phyloP scores from a whole-genome alignment of 2,888 invertebrate species.

The Ferrisia virgata region DNA sequence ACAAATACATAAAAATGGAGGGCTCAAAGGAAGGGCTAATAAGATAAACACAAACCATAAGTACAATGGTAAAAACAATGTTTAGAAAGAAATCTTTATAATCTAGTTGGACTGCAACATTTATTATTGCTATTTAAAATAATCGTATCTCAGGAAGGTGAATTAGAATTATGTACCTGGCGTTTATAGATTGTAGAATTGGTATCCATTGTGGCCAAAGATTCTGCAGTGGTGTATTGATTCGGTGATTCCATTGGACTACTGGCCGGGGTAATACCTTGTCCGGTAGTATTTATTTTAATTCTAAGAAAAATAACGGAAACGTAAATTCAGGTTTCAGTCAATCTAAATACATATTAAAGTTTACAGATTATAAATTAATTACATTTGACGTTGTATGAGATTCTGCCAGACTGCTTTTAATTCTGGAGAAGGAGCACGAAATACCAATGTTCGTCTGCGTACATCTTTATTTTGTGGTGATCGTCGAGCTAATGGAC shows the following conservation, averaged over 20 bases:
- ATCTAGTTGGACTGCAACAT: slow-evolving; percentile 51
- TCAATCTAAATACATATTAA: background rate
- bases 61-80: background rate
- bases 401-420: slow-evolving; percentile 90
- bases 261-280: slow-evolving; percentile 70
- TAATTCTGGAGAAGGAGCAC: slow-evolving; percentile 78
- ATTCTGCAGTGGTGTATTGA: background rate
- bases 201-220: slow-evolving; percentile 2
- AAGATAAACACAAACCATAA: background rate
- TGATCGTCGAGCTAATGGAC: slow-evolving; percentile 53
- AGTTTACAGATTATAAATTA: slow-evolving; percentile 53
- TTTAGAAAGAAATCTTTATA: slow-evolving; percentile 46
- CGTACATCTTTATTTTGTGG: slow-evolving; percentile 63
- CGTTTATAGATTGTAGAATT: slow-evolving; percentile 32
- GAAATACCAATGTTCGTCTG: slow-evolving; percentile 67
- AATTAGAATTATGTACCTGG: slow-evolving; percentile 41
- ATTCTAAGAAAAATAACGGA: slow-evolving; percentile 59
- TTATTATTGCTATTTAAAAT: slow-evolving; percentile 49
- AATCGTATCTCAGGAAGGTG: slow-evolving; percentile 50
- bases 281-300: slow-evolving; percentile 72
- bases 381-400: slow-evolving; percentile 78
- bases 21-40: background rate
- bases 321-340: too few relatives aligned
- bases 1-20: background rate
- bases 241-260: slow-evolving; percentile 61